These are phyloP conservation scores for Phymanthus crucifer DNA, from an alignment of 92 coral and sea anemone species.

Conservation along the genomic window DNA sequence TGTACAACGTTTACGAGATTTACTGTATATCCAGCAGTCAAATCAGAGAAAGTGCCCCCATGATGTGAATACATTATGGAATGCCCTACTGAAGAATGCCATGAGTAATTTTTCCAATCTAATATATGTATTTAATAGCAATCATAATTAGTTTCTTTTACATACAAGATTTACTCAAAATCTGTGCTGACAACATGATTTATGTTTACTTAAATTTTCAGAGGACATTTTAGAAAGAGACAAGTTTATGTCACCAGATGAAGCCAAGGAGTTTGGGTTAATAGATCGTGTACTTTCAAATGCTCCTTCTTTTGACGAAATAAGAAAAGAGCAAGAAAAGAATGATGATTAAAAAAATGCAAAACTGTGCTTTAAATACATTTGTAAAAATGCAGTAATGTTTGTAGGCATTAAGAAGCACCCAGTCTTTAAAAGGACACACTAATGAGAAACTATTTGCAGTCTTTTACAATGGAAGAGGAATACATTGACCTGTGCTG, in stretches of 20 bases:
- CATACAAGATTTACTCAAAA: background rate
- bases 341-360: constrained; percentile 9
- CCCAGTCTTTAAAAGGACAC: too few species aligned
- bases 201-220: constrained; percentile 23
- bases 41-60: too few species aligned
- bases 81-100: too few species aligned
- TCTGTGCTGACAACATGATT: background rate
- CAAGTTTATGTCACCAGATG: constrained; percentile 95
- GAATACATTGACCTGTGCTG: too few species aligned
- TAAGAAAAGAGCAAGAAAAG: constrained; percentile 26
- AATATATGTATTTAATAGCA: background rate
- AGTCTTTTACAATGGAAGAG: too few species aligned
- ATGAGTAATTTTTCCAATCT: too few species aligned
- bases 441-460: too few species aligned
- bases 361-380: background rate
- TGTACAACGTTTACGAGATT: too few species aligned
- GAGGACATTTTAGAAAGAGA: constrained; percentile 96
- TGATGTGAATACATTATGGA: too few species aligned
- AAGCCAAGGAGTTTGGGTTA: constrained; percentile 93
- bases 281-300: constrained; percentile 91
- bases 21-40: too few species aligned
- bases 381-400: background rate
- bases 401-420: background rate
- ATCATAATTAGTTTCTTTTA: background rate
- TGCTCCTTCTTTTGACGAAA: constrained; percentile 64